These are phyloP conservation scores for Ammodramus savannarum DNA, from an alignment of 2,113 vertebrate species.

Conservation along the genomic window DNA sequence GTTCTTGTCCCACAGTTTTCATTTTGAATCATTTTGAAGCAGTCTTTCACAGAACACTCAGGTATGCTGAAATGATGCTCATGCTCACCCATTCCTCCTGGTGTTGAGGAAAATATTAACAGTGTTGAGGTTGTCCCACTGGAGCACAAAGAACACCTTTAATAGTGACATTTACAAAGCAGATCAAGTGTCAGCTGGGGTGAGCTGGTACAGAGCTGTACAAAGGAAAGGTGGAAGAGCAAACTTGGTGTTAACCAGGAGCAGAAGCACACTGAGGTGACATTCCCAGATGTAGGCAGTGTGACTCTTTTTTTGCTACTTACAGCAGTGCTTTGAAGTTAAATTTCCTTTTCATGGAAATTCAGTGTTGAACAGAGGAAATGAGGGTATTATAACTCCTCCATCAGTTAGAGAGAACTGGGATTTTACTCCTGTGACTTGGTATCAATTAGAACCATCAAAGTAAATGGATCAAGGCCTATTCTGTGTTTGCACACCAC, in stretches of 20 bases:
- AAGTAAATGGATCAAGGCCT: background rate
- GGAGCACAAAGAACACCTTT: background rate
- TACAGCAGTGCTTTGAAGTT: background rate
- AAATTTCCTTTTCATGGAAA: background rate
- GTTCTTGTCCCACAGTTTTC: background rate
- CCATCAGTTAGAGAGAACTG: background rate
- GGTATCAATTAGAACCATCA: background rate
- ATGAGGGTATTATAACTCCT: background rate
- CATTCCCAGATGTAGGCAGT: background rate
- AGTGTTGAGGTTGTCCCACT: background rate
- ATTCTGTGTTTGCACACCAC: background rate
- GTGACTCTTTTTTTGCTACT: background rate
- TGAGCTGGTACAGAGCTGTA: background rate
- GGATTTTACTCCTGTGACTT: background rate
- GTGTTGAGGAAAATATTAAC: background rate
- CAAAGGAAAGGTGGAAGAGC: background rate
- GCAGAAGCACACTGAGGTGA: background rate
- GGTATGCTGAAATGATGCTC: background rate
- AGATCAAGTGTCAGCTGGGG: background rate
- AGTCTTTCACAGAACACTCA: background rate
- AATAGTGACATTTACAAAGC: background rate
- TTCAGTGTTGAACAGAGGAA: background rate
- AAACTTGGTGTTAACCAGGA: background rate
- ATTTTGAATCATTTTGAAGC: background rate
- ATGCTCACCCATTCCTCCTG: background rate